Conservation (phyloP, 2,113 vertebrate species). For the Pyxicephalus adspersus region DNA sequence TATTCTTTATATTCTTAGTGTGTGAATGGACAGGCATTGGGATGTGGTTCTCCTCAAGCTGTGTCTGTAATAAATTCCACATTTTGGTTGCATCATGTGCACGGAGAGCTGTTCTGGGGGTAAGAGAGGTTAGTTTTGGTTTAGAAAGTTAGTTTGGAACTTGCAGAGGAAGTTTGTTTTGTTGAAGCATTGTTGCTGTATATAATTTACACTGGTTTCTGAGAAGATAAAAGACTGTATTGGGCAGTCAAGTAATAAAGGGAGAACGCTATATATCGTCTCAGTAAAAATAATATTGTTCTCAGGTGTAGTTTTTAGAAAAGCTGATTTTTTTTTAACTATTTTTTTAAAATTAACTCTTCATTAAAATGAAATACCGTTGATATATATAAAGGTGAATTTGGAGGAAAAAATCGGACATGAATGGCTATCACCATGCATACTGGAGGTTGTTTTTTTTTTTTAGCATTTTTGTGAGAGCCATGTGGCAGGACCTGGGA, state of each 20-base stretch:
- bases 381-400: no score
- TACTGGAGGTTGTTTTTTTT: no score
- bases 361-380: neutral
- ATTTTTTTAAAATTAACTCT: neutral
- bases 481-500: no score
- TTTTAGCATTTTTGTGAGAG: no score
- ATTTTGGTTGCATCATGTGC: no score
- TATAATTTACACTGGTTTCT: neutral
- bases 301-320: neutral
- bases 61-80: no score
- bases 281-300: neutral
- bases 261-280: neutral
- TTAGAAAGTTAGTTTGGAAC: constrained; percentile 1
- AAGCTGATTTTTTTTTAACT: neutral
- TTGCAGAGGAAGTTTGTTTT: neutral
- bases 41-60: no score
- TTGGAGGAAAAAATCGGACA: no score
- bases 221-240: neutral
- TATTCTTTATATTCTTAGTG: no score
- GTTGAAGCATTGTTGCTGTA: neutral
- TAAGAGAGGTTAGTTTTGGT: neutral
- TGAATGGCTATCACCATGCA: no score
- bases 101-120: neutral
- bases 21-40: no score
- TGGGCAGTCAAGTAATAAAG: neutral